These are phyloP conservation scores for Brevimyrus niger DNA, from an alignment of 2,113 vertebrate genomes.

Conservation along the genomic window DNA sequence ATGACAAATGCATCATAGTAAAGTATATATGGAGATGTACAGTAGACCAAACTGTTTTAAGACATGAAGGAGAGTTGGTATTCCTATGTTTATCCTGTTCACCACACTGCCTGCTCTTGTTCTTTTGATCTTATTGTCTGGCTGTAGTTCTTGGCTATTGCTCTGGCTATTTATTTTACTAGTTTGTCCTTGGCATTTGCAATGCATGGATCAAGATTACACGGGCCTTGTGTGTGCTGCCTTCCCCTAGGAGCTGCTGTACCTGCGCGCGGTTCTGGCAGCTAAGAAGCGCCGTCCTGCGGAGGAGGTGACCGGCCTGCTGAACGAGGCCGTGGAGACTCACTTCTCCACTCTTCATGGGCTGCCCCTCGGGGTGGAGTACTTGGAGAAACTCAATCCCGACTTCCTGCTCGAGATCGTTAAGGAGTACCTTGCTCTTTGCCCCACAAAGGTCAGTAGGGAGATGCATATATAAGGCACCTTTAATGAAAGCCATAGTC, in stretches of 20 bases:
- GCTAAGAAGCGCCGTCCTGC: slow-evolving; percentile 67
- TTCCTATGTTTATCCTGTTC: neutral
- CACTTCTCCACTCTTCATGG: slow-evolving; percentile 82
- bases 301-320: slow-evolving; percentile 74
- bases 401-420: slow-evolving; percentile 89
- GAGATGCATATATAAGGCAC: neutral
- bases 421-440: slow-evolving; percentile 79
- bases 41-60: neutral
- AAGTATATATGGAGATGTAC: neutral
- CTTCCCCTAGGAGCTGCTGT: slow-evolving; percentile 72
- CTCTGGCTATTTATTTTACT: neutral
- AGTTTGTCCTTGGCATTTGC: neutral
- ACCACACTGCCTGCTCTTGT: too few relatives aligned
- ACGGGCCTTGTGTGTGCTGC: neutral
- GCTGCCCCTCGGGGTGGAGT: slow-evolving; percentile 83
- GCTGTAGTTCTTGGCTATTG: neutral
- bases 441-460: slow-evolving; percentile 73
- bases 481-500: neutral
- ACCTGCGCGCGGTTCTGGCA: slow-evolving; percentile 75
- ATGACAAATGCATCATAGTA: neutral
- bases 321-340: slow-evolving; percentile 83
- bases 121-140: neutral
- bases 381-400: slow-evolving; percentile 90
- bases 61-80: neutral
- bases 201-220: too few relatives aligned